A percentile compares a stretch with the other conserved stretches of the same genome.
Conservation (phyloP, 2,888 invertebrate species). For the Standfussiana lucernea region DNA sequence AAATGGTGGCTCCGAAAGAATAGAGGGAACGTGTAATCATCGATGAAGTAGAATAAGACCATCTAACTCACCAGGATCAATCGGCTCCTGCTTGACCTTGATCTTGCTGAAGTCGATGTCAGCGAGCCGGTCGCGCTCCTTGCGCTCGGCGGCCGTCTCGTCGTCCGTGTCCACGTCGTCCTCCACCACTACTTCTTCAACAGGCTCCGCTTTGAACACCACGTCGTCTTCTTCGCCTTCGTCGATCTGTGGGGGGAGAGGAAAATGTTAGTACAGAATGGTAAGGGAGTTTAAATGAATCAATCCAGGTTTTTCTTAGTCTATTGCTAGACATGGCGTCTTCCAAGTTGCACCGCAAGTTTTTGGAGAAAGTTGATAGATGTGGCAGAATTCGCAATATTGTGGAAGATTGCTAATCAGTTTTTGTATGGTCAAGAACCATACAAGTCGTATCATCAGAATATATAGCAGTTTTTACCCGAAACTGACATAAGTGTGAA, state of each 20-base stretch:
- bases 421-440: neutral
- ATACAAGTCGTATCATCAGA: neutral
- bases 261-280: neutral
- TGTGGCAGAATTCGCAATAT: neutral
- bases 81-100: conserved; percentile 93
- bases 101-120: conserved; percentile 84
- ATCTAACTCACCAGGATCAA: conserved; percentile 90
- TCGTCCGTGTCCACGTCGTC: conserved; percentile 92
- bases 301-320: neutral
- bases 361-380: neutral
- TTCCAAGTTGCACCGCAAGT: neutral
- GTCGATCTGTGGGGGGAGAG: conserved; percentile 65
- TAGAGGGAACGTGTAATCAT: neutral
- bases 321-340: neutral
- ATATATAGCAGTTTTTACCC: neutral
- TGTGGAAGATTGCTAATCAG: neutral
- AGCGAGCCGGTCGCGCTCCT: conserved; percentile 77
- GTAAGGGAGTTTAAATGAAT: neutral
- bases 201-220: conserved; percentile 92
- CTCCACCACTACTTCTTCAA: conserved; percentile 92
- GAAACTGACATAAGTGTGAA: neutral
- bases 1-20: neutral
- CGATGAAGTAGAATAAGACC: neutral
- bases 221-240: conserved; percentile 93
- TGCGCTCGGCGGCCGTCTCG: conserved; percentile 81